These are phyloP conservation scores for Cheilosia impressa DNA, from an alignment of 2,888 invertebrate species.

Conservation along the genomic window DNA sequence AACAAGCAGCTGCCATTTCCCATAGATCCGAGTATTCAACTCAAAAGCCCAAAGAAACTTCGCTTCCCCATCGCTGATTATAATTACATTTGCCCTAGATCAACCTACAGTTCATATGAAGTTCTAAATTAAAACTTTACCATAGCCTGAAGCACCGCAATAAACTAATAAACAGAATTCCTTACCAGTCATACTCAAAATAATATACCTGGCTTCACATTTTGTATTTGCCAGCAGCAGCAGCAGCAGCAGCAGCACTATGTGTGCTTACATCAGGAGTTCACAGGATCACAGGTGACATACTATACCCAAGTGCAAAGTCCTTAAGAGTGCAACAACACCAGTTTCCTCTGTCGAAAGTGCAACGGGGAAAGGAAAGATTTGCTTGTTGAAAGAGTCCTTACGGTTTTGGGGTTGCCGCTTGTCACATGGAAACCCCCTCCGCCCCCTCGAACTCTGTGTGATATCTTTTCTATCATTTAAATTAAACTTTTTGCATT, in stretches of 20 bases:
- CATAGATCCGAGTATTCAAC: background rate
- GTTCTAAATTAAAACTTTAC: constrained; percentile 13
- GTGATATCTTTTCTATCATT: constrained; percentile 15
- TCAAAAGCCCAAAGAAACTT: background rate
- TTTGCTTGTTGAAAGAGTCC: constrained; percentile 21
- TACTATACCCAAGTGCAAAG: background rate
- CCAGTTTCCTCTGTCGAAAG: constrained; percentile 1
- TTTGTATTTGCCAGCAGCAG: constrained; percentile 24
- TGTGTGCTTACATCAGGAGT: background rate
- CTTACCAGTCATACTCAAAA: constrained; percentile 1
- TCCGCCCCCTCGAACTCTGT: background rate
- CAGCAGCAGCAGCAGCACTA: constrained; percentile 11
- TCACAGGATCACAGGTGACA: constrained; percentile 20
- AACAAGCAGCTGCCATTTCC: background rate
- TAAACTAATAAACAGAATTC: constrained; percentile 18
- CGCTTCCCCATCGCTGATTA: background rate
- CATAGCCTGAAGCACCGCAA: background rate
- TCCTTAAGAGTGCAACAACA: constrained; percentile 24
- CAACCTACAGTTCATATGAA: background rate
- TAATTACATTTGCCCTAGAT: constrained; percentile 5
- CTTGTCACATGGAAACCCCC: background rate
- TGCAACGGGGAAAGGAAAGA: background rate
- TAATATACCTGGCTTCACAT: constrained; percentile 2
- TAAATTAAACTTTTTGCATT: constrained; percentile 34
- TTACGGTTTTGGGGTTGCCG: constrained; percentile 18